phyloP scores from a whole-genome alignment of 2,113 vertebrate species.

The Dipodomys spectabilis region DNA sequence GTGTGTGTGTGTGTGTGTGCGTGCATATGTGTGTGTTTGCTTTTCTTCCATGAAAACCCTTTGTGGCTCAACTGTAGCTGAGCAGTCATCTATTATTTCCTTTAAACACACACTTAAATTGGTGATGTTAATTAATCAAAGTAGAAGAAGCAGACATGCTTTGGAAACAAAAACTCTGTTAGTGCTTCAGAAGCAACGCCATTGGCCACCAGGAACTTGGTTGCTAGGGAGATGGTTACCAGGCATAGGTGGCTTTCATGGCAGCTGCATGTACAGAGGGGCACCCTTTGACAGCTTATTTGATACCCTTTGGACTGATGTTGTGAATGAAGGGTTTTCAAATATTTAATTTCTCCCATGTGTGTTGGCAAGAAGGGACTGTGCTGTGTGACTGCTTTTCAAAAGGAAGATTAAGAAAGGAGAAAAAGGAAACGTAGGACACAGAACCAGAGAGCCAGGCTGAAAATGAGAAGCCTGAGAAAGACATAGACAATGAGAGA shows the following conservation, averaged over 20 bases:
- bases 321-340: constrained; percentile 57
- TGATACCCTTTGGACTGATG: constrained; percentile 66
- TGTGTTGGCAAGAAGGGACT: constrained; percentile 19
- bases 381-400: background rate
- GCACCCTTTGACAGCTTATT: constrained; percentile 67
- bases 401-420: constrained; percentile 29
- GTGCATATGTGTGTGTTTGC: background rate
- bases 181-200: constrained; percentile 54
- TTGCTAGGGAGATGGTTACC: constrained; percentile 77
- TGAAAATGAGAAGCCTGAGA: background rate
- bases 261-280: constrained; percentile 75
- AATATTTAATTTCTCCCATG: constrained; percentile 65
- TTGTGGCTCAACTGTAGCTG: constrained; percentile 44
- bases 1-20: too few relatives aligned
- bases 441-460: background rate
- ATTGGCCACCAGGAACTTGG: constrained; percentile 41
- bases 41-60: constrained; percentile 49
- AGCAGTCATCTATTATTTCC: constrained; percentile 68
- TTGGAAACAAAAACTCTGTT: constrained; percentile 75
- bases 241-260: constrained; percentile 64
- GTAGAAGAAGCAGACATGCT: constrained; percentile 67
- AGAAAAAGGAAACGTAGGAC: constrained; percentile 45
- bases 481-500: too few relatives aligned
- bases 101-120: constrained; percentile 59
- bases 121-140: constrained; percentile 73